Evolutionary conservation across 2,113 vertebrate genomes (phyloP).

Genomic region (Paratilapia polleni): DNA sequence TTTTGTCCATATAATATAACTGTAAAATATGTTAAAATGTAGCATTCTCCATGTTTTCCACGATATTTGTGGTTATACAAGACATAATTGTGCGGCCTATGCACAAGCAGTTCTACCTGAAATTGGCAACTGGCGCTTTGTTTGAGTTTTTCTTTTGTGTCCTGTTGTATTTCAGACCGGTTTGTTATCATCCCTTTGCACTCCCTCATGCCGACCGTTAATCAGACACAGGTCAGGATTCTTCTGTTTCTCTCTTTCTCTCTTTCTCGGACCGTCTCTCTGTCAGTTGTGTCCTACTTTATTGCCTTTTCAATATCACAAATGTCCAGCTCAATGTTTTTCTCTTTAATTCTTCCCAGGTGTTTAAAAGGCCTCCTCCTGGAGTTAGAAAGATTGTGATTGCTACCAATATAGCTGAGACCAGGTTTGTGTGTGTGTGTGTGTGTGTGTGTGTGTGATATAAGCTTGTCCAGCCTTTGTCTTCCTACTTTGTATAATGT

Average conservation of each 20-base stretch:
- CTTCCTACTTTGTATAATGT: not conserved
- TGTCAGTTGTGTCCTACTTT: conserved; percentile 3
- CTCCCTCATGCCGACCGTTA: conserved; percentile 97
- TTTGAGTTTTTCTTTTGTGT: conserved; percentile 39
- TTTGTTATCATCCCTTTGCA: conserved; percentile 98
- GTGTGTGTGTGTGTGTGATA: conserved; percentile 3
- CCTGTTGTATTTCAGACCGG: conserved; percentile 84
- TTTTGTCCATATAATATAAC: no score
- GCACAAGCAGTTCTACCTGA: not conserved
- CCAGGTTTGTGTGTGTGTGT: conserved; percentile 83
- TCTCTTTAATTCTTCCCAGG: conserved; percentile 80
- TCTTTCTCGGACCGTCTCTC: not conserved
- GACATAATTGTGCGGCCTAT: not conserved
- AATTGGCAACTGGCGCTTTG: not conserved
- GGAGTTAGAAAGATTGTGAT: conserved; percentile 98
- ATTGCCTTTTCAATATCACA: conserved; percentile 4
- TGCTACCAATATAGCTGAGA: conserved; percentile 98
- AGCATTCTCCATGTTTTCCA: not conserved
- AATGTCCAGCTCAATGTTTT: conserved; percentile 13
- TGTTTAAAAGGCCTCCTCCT: conserved; percentile 94
- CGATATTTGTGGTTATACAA: not conserved
- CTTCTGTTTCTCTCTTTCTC: conserved; percentile 24
- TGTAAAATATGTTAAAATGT: no score
- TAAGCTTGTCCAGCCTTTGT: not conserved
- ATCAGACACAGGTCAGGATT: conserved; percentile 93